These are phyloP conservation scores for Hozukius guyotensis DNA, from an alignment of 2,797 vertebrate species.

Conservation along the genomic window DNA sequence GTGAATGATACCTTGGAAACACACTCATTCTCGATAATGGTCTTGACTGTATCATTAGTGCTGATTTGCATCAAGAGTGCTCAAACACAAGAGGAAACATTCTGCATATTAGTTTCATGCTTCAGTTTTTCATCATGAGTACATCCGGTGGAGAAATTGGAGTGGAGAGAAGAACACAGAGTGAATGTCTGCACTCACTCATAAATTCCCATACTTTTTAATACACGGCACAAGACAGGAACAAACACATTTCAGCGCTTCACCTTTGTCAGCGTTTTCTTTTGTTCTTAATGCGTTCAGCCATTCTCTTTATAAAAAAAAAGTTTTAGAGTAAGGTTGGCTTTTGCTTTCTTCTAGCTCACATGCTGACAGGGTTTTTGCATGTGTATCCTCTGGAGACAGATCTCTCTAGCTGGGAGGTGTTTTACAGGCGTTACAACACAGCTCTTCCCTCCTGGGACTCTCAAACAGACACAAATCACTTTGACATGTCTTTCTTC, in stretches of 20 bases:
- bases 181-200: slow-evolving; percentile 47
- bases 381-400: slow-evolving; percentile 73
- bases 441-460: slow-evolving; percentile 66
- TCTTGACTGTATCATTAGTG: slow-evolving; percentile 45
- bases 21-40: slow-evolving; percentile 26
- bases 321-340: slow-evolving; percentile 41
- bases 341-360: slow-evolving; percentile 39
- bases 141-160: slow-evolving; percentile 5
- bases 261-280: slow-evolving; percentile 68
- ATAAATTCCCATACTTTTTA: slow-evolving; percentile 39
- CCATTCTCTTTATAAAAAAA: slow-evolving; percentile 32
- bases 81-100: slow-evolving; percentile 31
- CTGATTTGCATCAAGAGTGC: slow-evolving; percentile 67
- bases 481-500: slow-evolving; percentile 70
- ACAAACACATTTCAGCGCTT: slow-evolving; percentile 38
- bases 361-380: slow-evolving; percentile 72
- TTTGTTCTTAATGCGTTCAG: slow-evolving; percentile 51
- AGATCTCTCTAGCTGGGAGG: slow-evolving; percentile 69
- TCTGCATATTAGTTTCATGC: slow-evolving; percentile 27
- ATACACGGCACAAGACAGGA: slow-evolving; percentile 25
- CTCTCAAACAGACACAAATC: slow-evolving; percentile 77
- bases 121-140: slow-evolving; percentile 41
- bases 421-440: slow-evolving; percentile 80
- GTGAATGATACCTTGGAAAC: slow-evolving; percentile 15
- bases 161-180: slow-evolving; percentile 16